Conservation (phyloP, 1,140 invertebrate species). For the Neuroterus valhalla region DNA sequence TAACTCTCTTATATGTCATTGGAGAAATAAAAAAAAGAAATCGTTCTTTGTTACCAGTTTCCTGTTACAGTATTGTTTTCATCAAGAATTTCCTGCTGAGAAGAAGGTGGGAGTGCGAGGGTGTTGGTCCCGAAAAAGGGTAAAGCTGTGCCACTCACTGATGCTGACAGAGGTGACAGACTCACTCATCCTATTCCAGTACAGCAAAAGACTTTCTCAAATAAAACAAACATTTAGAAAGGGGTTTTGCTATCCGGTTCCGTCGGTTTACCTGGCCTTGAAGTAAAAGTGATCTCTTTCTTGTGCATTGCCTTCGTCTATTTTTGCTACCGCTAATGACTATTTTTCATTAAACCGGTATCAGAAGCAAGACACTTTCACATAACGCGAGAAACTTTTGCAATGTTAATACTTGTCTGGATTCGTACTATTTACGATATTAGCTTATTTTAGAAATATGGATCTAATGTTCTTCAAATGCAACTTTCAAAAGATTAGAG, state of each 20-base stretch:
- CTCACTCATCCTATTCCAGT: neutral
- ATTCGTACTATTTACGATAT: constrained; percentile 9
- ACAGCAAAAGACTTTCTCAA: constrained; percentile 62
- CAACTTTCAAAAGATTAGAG: neutral
- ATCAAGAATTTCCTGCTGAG: constrained; percentile 19
- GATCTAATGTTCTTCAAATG: too few species aligned
- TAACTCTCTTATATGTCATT: constrained; percentile 7
- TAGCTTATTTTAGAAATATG: neutral
- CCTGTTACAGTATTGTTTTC: too few species aligned
- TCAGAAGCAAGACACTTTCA: constrained; percentile 21
- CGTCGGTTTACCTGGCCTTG: constrained; percentile 50
- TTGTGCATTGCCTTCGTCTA: constrained; percentile 32
- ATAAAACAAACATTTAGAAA: constrained; percentile 69
- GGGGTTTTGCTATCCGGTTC: constrained; percentile 50
- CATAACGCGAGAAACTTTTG: neutral
- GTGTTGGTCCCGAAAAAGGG: constrained; percentile 31
- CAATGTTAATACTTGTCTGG: constrained; percentile 12
- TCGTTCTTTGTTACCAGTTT: too few species aligned
- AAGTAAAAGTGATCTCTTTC: constrained; percentile 69
- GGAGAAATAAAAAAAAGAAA: too few species aligned
- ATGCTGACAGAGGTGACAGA: neutral
- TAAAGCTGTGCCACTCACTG: neutral
- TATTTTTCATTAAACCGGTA: constrained; percentile 28
- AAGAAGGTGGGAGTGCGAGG: constrained; percentile 50
- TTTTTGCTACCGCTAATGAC: constrained; percentile 33